Evolutionary conservation across 2,888 invertebrate species (phyloP), one percentile per base, ranked within the genome.

Genomic region (Chymomyza amoena): DNA sequence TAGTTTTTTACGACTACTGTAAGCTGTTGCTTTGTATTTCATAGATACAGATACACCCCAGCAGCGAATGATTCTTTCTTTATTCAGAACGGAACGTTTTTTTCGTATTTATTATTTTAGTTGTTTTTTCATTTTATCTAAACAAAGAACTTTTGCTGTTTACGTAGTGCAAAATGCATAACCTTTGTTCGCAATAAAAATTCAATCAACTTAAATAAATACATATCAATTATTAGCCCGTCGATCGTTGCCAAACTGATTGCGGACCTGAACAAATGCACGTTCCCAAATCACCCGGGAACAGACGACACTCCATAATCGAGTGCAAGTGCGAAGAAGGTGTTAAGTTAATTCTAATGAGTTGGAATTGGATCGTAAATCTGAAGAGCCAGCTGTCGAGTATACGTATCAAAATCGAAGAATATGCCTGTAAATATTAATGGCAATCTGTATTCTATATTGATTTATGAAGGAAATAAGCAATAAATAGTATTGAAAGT

Each of bases 201-300:
- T 77, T 66, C 78, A 80, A 68, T 65, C 64, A 45, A 45, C 16
- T 36, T 18, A 3, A 66, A 62, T 68, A 76, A 70, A 75, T 70
- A 65, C 64, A 72, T 78, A 81, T 78, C 81, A 50, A 50, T 62
- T 69, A 52, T 45, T 57, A 52, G 52, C 50, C n/a, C n/a, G n/a
- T n/a, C 32, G 10, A 13, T n/a, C 10, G 39, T 13, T 61, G 51
- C 39, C 56, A 61, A 61, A 67, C 69, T 56, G 4, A 61, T 20
- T 63, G 65, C 51, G 77, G 70, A 70, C 89, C 86, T 84, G 84
- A 66, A 76, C 74, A 78, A 87, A 66, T 69, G 88, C 84, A 84
- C 89, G 84, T 84, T 76, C 69, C 50, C 72, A 56, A 18, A 32
- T 32, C 36, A 13, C 16, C 20, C n/a, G 18, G 25, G 28, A 3